Evolutionary conservation across 2,888 invertebrate species (phyloP), one percentile per base, ranked within the genome.

Genomic region (Xestoiulus laeticollis): DNA sequence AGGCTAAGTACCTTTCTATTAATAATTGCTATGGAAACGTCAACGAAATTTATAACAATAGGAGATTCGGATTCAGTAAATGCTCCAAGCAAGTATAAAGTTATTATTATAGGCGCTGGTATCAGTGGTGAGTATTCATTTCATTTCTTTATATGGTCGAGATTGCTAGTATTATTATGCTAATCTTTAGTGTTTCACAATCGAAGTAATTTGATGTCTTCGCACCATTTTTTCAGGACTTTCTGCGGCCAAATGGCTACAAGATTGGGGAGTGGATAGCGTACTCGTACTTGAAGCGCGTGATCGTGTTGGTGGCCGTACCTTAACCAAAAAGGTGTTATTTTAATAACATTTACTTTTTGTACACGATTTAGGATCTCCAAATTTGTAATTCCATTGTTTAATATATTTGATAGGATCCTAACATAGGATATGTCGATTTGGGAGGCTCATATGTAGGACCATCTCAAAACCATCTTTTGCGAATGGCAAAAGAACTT

Each of bases 391-490:
- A n/a, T n/a, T n/a, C n/a, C n/a, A n/a, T n/a, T n/a, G n/a, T n/a
- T n/a, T 3, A 16, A 48, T 48, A 2, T 19, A 19, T 19, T 53
- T 53, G 53, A 32, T 33, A 87, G 87, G 87, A 87, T 26, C 48
- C 87, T 16, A 87, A 87, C 83, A 32, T 87, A 22, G 89, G 89
- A 26, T 90, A 90, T 88, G 90, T 92, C 33, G 92, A 92, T 88
- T 89, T 92, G 30, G 92, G 93, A n/a, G 93, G 91, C 6, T 91
- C 92, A 26, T 93, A 92, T 90, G 91, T 93, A 19, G 92, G 92
- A 3, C 91, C 91, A 8, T 91, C 91, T 4, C 93, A 93, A 89
- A 90, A 91, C 87, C 90, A 92, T 59, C 89, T 92, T 10, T 89
- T 92, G 43, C 89, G 91, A 30, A 89, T 92, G 85, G 90, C 91